Base-by-base conservation (phyloP, 1,140 invertebrate species). In the Anoplolepis gracilipes region DNA sequence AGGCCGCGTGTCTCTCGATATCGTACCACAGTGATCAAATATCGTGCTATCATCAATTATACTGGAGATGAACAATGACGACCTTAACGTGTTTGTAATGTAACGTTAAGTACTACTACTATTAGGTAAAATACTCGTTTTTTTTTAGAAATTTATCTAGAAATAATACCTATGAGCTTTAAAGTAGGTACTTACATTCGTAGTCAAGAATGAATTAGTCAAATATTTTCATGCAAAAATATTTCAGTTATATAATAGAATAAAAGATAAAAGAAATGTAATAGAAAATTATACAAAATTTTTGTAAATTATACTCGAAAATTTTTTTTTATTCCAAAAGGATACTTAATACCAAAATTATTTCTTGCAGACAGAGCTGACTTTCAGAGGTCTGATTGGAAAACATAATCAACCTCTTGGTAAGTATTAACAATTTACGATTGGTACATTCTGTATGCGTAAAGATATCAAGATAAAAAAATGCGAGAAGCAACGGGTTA, bases 401-500 rank as follows among this genome's bases (percentile, higher is more conserved):
- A 5, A 22, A 53, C 39, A n/a, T 36, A 67, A 67, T 65, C 61
- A 42, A 16, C 13, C 33, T 36, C 42, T 33, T 19, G 59, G 36
- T 36, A 61, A 76, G 36, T 76, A 67, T 67, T 30, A 36, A 30
- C 16, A 39, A 79, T 36, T 49, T 1, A 13, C 46, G 77, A 67
- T 69, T 36, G 46, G 42, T n/a, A 36, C n/a, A 46, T 67, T 36
- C 46, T 69, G 25, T 67, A 39, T 30, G 76, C 62, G 30, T 67
- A 39, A 55, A 67, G 76, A 67, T 42, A 55, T 65, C 30, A 22
- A 16, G 62, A 69, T 55, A 33, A 28, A 46, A 67, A 79, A 79
- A 39, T 67, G 46, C 30, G 46, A 65, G 42, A 46, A 79, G 42
- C 30, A 22, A 25, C 62, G 36, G 57, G 64, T 19, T 53, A 42